Conservation (phyloP, 2,113 vertebrate species). For the Meriones unguiculatus region DNA sequence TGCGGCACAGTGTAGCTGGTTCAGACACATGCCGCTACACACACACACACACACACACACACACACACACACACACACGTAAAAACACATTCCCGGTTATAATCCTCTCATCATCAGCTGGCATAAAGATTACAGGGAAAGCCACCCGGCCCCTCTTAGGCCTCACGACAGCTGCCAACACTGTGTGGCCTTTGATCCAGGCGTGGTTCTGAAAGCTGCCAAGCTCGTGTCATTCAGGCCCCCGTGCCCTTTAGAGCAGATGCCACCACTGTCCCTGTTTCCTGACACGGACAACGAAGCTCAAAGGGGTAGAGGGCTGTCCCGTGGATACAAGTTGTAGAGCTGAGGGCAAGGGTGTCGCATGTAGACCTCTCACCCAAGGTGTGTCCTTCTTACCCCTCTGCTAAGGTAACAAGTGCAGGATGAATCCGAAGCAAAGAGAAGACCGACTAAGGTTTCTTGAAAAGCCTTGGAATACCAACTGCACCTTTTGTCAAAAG, state of each 20-base stretch:
- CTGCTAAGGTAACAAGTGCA: not conserved
- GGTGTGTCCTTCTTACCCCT: not conserved
- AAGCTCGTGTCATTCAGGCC: not conserved
- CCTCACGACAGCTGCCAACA: not conserved
- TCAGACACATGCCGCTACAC: not conserved
- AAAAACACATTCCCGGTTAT: not conserved
- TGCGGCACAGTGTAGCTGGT: not conserved
- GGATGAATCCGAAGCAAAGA: not conserved
- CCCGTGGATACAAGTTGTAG: not conserved
- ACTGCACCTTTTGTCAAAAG: not conserved
- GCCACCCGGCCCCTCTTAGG: not conserved
- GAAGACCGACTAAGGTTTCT: slow-evolving; percentile 11
- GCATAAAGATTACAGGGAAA: slow-evolving; percentile 2
- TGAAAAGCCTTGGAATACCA: not conserved
- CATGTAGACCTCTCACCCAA: not conserved
- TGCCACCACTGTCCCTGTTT: not conserved
- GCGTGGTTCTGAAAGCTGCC: not conserved
- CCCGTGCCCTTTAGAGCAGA: not conserved
- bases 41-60: no score
- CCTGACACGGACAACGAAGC: not conserved
- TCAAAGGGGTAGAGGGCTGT: not conserved
- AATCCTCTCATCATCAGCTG: not conserved
- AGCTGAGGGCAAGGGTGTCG: not conserved
- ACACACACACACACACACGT: not conserved
- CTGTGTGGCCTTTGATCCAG: not conserved